Conservation (phyloP, 2,797 vertebrate genomes). For the Stomatorhinus walkeri region DNA sequence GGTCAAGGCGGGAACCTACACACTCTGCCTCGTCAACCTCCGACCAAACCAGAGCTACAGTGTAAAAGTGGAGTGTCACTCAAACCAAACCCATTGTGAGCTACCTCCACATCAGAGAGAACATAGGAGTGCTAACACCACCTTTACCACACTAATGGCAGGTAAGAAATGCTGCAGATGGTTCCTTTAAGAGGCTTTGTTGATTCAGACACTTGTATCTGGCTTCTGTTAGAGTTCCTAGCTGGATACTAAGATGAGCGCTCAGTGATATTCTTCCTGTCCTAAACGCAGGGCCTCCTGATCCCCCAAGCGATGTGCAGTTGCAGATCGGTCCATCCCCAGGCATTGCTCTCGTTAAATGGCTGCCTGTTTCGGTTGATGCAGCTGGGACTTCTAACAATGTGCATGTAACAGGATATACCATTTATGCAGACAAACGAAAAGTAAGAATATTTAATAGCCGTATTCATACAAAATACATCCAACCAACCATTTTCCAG, state of each 20-base stretch:
- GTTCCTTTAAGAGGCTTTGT: neutral
- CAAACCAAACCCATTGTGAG: constrained; percentile 71
- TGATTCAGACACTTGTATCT: neutral
- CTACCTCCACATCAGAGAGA: constrained; percentile 67
- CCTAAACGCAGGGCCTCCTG: constrained; percentile 76
- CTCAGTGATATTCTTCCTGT: neutral
- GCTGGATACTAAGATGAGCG: neutral
- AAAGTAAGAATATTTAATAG: constrained; percentile 63
- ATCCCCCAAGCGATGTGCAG: constrained; percentile 89
- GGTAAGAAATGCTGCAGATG: constrained; percentile 48
- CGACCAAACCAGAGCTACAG: constrained; percentile 74
- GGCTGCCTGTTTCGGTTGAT: constrained; percentile 93
- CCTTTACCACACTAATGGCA: constrained; percentile 73
- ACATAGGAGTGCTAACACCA: constrained; percentile 65
- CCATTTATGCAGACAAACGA: constrained; percentile 81
- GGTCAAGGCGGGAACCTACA: constrained; percentile 81
- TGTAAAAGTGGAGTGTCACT: constrained; percentile 80
- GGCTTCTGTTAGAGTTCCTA: neutral
- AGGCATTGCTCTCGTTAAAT: constrained; percentile 84
- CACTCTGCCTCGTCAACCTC: constrained; percentile 79
- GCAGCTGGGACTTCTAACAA: constrained; percentile 91
- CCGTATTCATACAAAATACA: neutral
- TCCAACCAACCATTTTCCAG: neutral
- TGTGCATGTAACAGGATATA: constrained; percentile 87
- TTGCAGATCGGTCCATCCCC: constrained; percentile 83